Evolutionary conservation across 2,113 vertebrate genomes (phyloP), one percentile per base, ranked within the genome.

Genomic region (Phainopepla nitens): DNA sequence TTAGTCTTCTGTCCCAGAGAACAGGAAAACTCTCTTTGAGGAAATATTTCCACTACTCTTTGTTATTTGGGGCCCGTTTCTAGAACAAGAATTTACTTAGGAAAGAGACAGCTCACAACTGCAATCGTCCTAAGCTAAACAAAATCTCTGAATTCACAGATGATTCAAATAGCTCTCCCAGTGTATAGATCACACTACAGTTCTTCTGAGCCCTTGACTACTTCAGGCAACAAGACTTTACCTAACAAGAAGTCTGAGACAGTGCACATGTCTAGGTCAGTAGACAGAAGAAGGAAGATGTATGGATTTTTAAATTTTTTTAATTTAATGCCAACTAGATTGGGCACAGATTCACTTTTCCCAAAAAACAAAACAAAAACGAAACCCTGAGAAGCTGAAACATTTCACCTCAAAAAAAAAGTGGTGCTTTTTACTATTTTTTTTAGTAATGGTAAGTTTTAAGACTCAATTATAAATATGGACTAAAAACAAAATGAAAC

Each of bases 51-150:
- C 21, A 45, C 31, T 65, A 4, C 7, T 62, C 35, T 66, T 78
- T 1, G 0, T 60, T 90, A 86, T 31, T 91, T 61, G 41, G 15
- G 1, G 2, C 11, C 4, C 0, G 3, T 66, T 76, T 61, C 77
- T 62, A 62, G 66, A 87, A 84, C 14, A 71, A 61, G 80, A 75
- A 75, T 76, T 94, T 62, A 53, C 41, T 93, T 39, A 41, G 33
- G 65, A 27, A 62, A 78, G 25, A 93, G 71, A 90, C 13, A 93
- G 56, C 45, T 89, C 33, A 62, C 29, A n/a, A 61, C 53, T 72
- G 77, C 76, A 70, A 57, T 13, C 6, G 5, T 78, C 28, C 57
- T 36, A 79, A 75, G 72, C 16, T 51, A 64, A 66, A 66, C 35
- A 54, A 71, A 73, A 53, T 45, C 53, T 51, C 62, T 17, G 68